These are phyloP conservation scores for Nothoprocta perdicaria DNA, from an alignment of 2,113 vertebrate species.

Conservation along the genomic window DNA sequence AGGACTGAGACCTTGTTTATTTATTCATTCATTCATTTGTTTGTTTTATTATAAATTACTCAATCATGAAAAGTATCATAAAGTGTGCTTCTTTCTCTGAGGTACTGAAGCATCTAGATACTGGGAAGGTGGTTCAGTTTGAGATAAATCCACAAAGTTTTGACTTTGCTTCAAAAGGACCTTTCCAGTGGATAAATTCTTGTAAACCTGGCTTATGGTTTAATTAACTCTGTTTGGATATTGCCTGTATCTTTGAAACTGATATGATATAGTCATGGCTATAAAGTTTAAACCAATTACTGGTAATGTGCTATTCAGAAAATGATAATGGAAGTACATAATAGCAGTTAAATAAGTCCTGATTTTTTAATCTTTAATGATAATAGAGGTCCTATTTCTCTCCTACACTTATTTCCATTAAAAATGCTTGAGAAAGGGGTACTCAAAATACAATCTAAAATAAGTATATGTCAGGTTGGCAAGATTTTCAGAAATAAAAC, in stretches of 20 bases:
- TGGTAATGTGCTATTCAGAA: neutral
- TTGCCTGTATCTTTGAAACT: too few relatives aligned
- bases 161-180: neutral
- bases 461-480: neutral
- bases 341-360: conserved; percentile 25
- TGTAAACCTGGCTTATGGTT: neutral
- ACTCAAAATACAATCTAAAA: neutral
- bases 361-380: neutral
- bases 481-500: neutral
- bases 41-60: neutral
- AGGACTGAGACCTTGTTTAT: neutral
- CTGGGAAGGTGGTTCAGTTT: neutral
- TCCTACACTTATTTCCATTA: neutral
- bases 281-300: conserved; percentile 43
- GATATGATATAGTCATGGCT: neutral
- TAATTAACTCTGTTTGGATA: conserved; percentile 15
- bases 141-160: neutral
- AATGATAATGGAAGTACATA: conserved; percentile 16
- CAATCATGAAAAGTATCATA: neutral
- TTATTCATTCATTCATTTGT: neutral
- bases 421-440: neutral
- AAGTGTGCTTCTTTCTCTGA: neutral
- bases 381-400: neutral
- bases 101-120: neutral
- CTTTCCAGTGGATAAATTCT: neutral